phyloP scores from a whole-genome alignment of 2,113 vertebrate species.

The Chionodraco myersi region DNA sequence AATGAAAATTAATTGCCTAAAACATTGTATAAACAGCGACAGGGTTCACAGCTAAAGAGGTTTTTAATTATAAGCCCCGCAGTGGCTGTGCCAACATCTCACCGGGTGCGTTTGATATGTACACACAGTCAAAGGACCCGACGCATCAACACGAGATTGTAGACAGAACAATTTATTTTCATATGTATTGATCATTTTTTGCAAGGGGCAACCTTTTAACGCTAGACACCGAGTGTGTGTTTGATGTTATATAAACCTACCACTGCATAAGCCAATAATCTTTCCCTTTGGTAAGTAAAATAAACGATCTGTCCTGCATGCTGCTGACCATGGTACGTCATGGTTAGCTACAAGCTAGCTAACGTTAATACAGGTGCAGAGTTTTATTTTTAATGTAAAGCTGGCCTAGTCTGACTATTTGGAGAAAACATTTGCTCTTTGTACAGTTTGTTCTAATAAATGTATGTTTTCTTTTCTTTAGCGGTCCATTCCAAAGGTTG shows the following conservation, averaged over 20 bases:
- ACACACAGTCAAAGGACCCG: slow-evolving; percentile 56
- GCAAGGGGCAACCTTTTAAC: background rate
- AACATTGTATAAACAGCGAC: background rate
- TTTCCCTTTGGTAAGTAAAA: slow-evolving; percentile 47
- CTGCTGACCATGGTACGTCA: background rate
- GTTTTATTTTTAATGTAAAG: background rate
- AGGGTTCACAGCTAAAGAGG: background rate
- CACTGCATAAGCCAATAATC: background rate
- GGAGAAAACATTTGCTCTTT: background rate
- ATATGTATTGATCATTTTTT: background rate
- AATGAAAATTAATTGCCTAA: background rate
- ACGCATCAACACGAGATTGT: slow-evolving; percentile 31
- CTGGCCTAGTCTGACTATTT: background rate
- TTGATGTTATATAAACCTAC: background rate
- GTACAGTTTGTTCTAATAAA: background rate
- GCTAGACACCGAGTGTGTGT: background rate
- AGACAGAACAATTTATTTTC: slow-evolving; percentile 1
- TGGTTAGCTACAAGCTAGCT: slow-evolving; percentile 35
- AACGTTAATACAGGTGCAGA: background rate
- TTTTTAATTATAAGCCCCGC: slow-evolving; percentile 4
- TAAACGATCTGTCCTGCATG: background rate
- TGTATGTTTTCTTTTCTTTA: background rate
- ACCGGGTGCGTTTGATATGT: background rate
- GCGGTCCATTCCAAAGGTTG: background rate
- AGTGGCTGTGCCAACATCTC: background rate